phyloP scores from a whole-genome alignment of 2,888 invertebrate species.

The Bellardia pandia region DNA sequence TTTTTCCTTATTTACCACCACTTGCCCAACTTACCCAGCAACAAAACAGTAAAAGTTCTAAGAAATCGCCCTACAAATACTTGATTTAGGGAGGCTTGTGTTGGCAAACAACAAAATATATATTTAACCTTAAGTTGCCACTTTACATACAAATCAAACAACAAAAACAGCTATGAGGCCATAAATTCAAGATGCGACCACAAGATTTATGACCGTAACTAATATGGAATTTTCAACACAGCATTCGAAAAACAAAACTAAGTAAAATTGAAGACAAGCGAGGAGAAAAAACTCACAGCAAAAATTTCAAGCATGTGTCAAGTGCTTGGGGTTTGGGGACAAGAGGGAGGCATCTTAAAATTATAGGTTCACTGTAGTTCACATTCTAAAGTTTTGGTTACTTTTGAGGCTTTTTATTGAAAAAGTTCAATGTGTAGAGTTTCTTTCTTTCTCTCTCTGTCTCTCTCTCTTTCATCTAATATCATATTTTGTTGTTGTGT shows the following conservation, averaged over 20 bases:
- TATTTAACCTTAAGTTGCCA: conserved; percentile 71
- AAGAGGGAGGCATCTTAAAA: conserved; percentile 48
- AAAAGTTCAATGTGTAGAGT: conserved; percentile 63
- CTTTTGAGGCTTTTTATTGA: conserved; percentile 66
- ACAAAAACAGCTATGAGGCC: conserved; percentile 74
- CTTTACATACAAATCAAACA: conserved; percentile 73
- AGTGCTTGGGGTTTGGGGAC: conserved; percentile 10
- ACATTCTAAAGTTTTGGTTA: conserved; percentile 61
- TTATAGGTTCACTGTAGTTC: conserved; percentile 66
- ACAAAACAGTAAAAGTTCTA: neutral
- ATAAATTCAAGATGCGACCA: conserved; percentile 83
- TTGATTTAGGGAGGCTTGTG: conserved; percentile 56
- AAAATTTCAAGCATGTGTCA: conserved; percentile 13
- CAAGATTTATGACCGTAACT: conserved; percentile 83
- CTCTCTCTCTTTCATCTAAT: neutral
- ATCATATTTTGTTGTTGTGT: neutral
- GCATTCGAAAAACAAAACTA: conserved; percentile 52
- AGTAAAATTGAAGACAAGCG: conserved; percentile 7
- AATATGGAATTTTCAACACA: conserved; percentile 79
- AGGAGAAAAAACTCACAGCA: conserved; percentile 16
- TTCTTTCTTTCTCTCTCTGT: conserved; percentile 22
- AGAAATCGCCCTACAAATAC: conserved; percentile 53
- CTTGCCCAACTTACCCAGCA: neutral
- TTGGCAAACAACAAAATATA: conserved; percentile 37
- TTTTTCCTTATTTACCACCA: neutral